phyloP scores from a whole-genome alignment of 2,888 invertebrate species.

The Noctua janthina region DNA sequence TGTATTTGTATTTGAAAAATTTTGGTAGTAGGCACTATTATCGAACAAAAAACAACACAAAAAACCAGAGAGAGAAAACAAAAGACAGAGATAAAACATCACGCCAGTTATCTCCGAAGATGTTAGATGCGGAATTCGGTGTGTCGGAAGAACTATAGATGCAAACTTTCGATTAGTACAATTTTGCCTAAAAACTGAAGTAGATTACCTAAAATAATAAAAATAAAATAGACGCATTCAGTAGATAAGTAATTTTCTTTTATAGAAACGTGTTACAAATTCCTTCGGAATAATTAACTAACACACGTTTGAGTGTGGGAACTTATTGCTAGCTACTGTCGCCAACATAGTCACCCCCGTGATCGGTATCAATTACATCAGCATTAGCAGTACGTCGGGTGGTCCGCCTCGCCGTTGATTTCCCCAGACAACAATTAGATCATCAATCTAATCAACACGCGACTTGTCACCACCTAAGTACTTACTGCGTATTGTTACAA shows the following conservation, averaged over 20 bases:
- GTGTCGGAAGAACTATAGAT: not conserved
- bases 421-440: constrained; percentile 81
- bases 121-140: not conserved
- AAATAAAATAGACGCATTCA: not conserved
- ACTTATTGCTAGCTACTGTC: constrained; percentile 56
- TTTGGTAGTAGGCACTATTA: no score
- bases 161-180: not conserved
- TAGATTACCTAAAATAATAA: not conserved
- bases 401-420: constrained; percentile 74
- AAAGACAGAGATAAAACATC: not conserved
- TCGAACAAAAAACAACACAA: no score
- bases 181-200: not conserved
- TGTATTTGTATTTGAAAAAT: no score
- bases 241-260: not conserved
- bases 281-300: not conserved
- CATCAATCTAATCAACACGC: constrained; percentile 83
- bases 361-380: constrained; percentile 77
- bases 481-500: constrained; percentile 53
- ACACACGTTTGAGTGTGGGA: constrained; percentile 41
- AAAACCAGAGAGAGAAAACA: no score
- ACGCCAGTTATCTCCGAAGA: not conserved
- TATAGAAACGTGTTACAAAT: not conserved
- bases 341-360: constrained; percentile 57
- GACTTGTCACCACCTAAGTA: constrained; percentile 77
- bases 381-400: constrained; percentile 59